Percentiles rank a stretch among this genome's conserved stretches.
Evolutionary conservation across 2,797 vertebrate genomes (phyloP).

Genomic region (Hypotaenidia okinawae): DNA sequence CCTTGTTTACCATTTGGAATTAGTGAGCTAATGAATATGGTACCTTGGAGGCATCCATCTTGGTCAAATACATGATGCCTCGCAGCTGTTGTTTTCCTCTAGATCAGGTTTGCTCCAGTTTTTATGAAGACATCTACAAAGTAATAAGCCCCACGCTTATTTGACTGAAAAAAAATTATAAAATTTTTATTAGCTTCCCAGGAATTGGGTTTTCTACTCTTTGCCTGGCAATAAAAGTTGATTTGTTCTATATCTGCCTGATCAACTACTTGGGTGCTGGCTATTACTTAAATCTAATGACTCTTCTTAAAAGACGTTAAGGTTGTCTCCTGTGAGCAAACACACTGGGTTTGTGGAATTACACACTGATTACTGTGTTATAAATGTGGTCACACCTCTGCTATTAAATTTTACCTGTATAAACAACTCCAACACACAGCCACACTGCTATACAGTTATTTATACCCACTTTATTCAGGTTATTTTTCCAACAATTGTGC

Average conservation of each 20-base stretch:
- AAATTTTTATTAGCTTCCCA: constrained; percentile 64
- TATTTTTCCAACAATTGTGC: neutral
- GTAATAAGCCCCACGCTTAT: constrained; percentile 55
- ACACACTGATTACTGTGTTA: neutral
- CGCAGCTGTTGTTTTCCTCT: constrained; percentile 65
- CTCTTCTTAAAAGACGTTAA: constrained; percentile 29
- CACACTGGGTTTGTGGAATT: neutral
- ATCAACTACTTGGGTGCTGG: constrained; percentile 23
- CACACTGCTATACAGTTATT: neutral
- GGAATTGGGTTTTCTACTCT: constrained; percentile 65
- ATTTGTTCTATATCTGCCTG: constrained; percentile 59
- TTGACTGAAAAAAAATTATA: constrained; percentile 54
- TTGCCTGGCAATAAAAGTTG: constrained; percentile 58
- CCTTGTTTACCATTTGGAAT: constrained; percentile 67
- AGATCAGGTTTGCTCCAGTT: constrained; percentile 52
- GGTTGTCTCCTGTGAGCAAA: constrained; percentile 39
- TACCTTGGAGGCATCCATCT: constrained; percentile 68
- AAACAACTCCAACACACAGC: neutral
- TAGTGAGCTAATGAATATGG: constrained; percentile 68
- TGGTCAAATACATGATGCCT: constrained; percentile 64
- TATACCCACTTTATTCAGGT: constrained; percentile 27
- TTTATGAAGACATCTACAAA: constrained; percentile 49
- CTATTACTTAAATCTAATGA: constrained; percentile 67
- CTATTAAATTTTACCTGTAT: constrained; percentile 39
- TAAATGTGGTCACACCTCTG: constrained; percentile 34